Evolutionary conservation across 92 coral and sea anemone species (phyloP), one percentile per base, ranked within the genome.

Genomic region (Galaxea fascicularis): DNA sequence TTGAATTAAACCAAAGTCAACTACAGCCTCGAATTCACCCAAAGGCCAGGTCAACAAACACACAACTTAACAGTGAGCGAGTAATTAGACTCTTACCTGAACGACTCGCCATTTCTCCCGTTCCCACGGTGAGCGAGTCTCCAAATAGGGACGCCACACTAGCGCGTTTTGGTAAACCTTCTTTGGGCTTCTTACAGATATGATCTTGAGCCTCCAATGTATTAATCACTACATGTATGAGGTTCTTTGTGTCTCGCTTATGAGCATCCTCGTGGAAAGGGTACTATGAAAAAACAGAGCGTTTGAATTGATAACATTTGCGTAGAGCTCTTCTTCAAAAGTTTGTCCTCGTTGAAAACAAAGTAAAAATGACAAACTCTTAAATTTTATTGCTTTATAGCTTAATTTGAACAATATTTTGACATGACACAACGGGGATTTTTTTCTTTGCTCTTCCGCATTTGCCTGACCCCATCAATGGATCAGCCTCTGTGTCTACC

Each of bases 121-220:
- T 21, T 18, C 78, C 86, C 28, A 71, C 44, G 18, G 68, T 3
- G 4, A 71, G 35, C 8, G 86, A 70, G 41, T 94, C 93, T 68
- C 84, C 93, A 64, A 70, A 81, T 31, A 90, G 56, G 65, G 91
- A 84, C n/a, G 93, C 93, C 31, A 89, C 64, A 74, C 98, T 94
- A 20, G 84, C 87, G 16, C 95, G 88, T 64, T 89, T 87, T 16
- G 78, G 84, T 46, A 76, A 87, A 52, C 92, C 92, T 31, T 91
- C 89, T 79, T 90, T 92, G 51, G 98, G 94, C 53, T 95, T 93
- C 35, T 97, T 91, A 71, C 99, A 97, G 81, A 93, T 92, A 82
- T 97, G 99, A 87, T 97, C 91, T 82, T 97, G 99, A 45, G 98
- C 96, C 84, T 97, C 95, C 69, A 97, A 70, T 8, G 99, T 97